Base-by-base conservation (phyloP, 1,140 invertebrate genomes). In the Camponotus vicinus region DNA sequence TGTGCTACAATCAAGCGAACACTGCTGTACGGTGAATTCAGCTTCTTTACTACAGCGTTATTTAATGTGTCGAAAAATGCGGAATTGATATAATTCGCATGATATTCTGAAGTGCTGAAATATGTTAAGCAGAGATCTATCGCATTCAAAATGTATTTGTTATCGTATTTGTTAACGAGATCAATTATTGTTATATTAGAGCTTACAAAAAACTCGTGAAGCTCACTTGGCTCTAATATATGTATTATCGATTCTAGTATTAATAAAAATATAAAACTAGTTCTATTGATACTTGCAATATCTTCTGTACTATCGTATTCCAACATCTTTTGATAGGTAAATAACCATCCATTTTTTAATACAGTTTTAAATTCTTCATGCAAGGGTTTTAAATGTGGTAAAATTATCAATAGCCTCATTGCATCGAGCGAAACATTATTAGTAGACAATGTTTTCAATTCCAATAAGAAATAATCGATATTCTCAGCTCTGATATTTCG, bases 1-100 rank as follows among this genome's bases (percentile, higher is more conserved):
- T 98, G 97, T 1, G 97, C 94, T 7, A 97, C 97, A 32, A 97
- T 93, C 3, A 97, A 92, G 18, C 98, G 96, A 18, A 98, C 94
- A 96, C 97, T 93, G 52, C 96, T 96, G 91, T 93, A 92, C 34
- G 94, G 90, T 27, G 94, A 95, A 77, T 86, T 90, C 45, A 88
- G 21, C 73, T 87, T 87, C 0, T 61, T 59, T 3, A 15, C 63
- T 61, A 90, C 45, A 13, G 11, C 80, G 0, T 21, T 37, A 8
- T 89, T 73, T 18, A 95, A 55, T 0, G 34, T 85, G n/a, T 93
- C 91, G 45, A 95, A 94, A 0, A 75, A 79, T 7, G 18, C 67
- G 34, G 85, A 34, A 67, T 93, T 94, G 4, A 95, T 89, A 7
- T 90, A 93, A 2, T 87, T 52, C 0, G 86, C 69, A 4, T 8